phyloP scores from a whole-genome alignment of 2,113 vertebrate genomes.

The zebrafish (Danio rerio) region DNA sequence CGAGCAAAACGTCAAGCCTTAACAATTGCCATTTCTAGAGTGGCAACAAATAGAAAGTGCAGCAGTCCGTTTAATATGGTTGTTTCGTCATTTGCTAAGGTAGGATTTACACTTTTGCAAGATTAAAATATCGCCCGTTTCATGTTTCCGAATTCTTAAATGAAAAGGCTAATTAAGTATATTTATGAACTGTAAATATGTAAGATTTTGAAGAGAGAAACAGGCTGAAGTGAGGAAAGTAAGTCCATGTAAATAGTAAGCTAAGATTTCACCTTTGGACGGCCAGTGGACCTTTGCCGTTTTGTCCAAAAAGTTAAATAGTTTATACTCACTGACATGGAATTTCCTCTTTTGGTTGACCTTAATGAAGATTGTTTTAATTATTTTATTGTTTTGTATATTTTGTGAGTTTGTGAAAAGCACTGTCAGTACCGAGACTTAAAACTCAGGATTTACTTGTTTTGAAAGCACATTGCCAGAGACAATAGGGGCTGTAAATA shows the following conservation, averaged over 20 bases:
- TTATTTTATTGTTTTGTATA: constrained; percentile 69
- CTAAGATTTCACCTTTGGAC: constrained; percentile 45
- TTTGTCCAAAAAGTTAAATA: constrained; percentile 67
- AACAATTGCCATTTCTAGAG: constrained; percentile 90
- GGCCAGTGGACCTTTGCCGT: constrained; percentile 57
- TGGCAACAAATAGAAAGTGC: constrained; percentile 44
- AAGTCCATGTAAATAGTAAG: constrained; percentile 41
- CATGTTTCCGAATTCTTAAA: constrained; percentile 54
- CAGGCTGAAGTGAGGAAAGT: constrained; percentile 41
- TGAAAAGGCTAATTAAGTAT: constrained; percentile 63
- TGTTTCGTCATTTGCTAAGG: constrained; percentile 78
- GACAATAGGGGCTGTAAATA: constrained; percentile 67
- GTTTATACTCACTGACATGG: constrained; percentile 58
- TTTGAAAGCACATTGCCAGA: constrained; percentile 79
- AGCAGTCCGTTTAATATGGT: constrained; percentile 67
- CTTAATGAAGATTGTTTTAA: constrained; percentile 71
- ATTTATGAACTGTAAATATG: constrained; percentile 86
- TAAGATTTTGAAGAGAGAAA: constrained; percentile 67
- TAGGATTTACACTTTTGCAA: constrained; percentile 78
- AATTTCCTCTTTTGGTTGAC: constrained; percentile 57
- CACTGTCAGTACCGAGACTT: constrained; percentile 75
- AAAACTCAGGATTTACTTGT: constrained; percentile 83
- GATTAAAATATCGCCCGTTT: constrained; percentile 60
- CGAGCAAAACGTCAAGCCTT: constrained; percentile 86
- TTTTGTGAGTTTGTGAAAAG: constrained; percentile 70